Base-by-base conservation (phyloP, 2,888 invertebrate species). In the Julus scanicus region DNA sequence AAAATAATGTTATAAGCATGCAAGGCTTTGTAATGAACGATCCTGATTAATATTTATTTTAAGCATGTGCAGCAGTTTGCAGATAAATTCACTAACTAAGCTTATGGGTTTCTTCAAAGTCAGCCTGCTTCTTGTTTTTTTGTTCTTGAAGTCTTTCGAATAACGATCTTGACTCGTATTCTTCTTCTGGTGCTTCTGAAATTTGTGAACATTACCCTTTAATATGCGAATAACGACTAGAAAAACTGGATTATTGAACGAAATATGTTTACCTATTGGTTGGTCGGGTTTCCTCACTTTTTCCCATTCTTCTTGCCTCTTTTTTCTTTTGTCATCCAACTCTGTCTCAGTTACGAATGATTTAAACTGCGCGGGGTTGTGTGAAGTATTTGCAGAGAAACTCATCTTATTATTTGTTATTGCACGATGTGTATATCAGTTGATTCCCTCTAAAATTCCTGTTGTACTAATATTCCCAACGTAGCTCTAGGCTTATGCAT, bases 221-320 rank as follows among this genome's bases (percentile, higher is more conserved):
- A 84, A 37, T 84, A 40, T 1, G 37, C 8, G 40, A 40, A 15
- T 40, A 13, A 84, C 40, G 15, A 13, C 15, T 37, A 40, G 15
- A 9, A 2, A 13, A 37, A 11, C 37, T 29, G 15, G 2, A 71
- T 88, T 37, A 15, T 20, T 84, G 40, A 40, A 86, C 0, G 44
- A 44, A 44, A 6, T 44, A 44, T 84, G 53, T 87, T 84, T 87
- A 88, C 88, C 97, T 93, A 95, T 90, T 13, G 99, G 98, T 91
- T 99, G 96, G 90, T 97, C 97, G 49, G 97, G 95, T 89, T 96
- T 95, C 90, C 99, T 94, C 0, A 98, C 98, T 93, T 95, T 96
- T 91, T 99, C 98, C 99, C 99, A 99, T 94, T 99, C 98, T 92
- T 97, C 97, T 92, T 99, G 99, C 2, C 98, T 94, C 89, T 94